These are phyloP conservation scores for Globodera rostochiensis DNA, from an alignment of 1,140 invertebrate genomes.

Conservation along the genomic window DNA sequence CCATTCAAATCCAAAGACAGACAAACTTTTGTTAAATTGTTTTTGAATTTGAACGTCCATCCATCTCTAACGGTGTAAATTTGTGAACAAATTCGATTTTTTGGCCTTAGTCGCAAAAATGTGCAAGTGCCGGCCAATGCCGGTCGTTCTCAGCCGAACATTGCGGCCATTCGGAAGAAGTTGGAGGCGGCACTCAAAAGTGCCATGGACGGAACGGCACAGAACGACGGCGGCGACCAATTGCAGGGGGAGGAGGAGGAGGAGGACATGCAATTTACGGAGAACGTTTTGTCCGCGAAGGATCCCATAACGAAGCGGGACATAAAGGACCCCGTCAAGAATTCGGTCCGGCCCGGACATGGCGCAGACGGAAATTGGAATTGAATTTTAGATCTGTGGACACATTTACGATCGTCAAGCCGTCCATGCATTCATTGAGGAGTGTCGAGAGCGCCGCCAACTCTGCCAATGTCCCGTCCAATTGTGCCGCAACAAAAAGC, in stretches of 20 bases:
- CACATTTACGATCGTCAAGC: constrained; percentile 30
- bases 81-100: neutral
- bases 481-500: constrained; percentile 8
- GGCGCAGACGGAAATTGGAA: neutral
- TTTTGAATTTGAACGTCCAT: neutral
- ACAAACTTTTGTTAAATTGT: neutral
- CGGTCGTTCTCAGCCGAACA: constrained; percentile 12
- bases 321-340: constrained; percentile 22
- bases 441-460: constrained; percentile 15
- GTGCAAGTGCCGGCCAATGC: constrained; percentile 10
- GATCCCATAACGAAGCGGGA: constrained; percentile 22
- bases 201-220: neutral
- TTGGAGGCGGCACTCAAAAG: neutral
- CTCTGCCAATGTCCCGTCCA: constrained; percentile 27
- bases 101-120: neutral
- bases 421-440: neutral
- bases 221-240: neutral
- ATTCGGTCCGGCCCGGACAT: neutral
- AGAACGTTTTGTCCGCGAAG: constrained; percentile 4
- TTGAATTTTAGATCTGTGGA: constrained; percentile 20
- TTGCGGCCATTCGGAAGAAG: constrained; percentile 11
- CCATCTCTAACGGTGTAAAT: neutral
- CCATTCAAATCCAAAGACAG: neutral
- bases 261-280: constrained; percentile 9
- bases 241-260: neutral